Evolutionary conservation across 2,113 vertebrate genomes (phyloP).

Genomic region (Nannobrachium achirus): DNA sequence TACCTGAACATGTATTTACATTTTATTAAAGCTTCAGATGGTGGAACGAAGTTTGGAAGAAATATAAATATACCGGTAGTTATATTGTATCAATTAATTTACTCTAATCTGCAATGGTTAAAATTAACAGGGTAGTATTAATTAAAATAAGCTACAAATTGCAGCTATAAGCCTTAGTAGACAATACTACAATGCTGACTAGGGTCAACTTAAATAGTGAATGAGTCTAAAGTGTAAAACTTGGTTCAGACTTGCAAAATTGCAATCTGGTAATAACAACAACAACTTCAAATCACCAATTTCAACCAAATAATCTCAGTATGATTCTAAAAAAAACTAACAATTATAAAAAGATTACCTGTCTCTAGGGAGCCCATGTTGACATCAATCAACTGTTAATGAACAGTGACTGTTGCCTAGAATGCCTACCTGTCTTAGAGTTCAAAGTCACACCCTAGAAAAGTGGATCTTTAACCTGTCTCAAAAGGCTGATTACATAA

Average conservation of each 20-base stretch:
- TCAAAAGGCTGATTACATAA: slow-evolving; percentile 41
- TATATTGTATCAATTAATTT: too few relatives aligned
- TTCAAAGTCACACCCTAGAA: slow-evolving; percentile 63
- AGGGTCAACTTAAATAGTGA: too few relatives aligned
- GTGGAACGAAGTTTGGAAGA: too few relatives aligned
- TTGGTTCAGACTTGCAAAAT: not conserved
- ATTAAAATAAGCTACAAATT: too few relatives aligned
- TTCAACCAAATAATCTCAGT: not conserved
- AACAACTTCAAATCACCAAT: not conserved
- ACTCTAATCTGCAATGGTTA: too few relatives aligned
- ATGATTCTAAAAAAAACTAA: not conserved
- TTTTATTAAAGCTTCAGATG: too few relatives aligned
- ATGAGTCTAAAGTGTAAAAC: not conserved
- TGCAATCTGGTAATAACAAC: not conserved
- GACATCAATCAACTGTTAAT: slow-evolving; percentile 24
- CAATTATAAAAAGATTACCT: slow-evolving; percentile 48
- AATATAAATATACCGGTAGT: too few relatives aligned
- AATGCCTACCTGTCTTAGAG: slow-evolving; percentile 32
- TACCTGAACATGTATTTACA: too few relatives aligned
- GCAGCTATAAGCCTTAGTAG: too few relatives aligned
- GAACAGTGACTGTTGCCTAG: slow-evolving; percentile 1
- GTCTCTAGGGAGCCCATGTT: slow-evolving; percentile 58
- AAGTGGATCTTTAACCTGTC: slow-evolving; percentile 55
- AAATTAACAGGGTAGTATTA: too few relatives aligned
- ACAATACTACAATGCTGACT: too few relatives aligned